phyloP scores from a whole-genome alignment of 1,140 invertebrate species.

The Drosophila auraria region DNA sequence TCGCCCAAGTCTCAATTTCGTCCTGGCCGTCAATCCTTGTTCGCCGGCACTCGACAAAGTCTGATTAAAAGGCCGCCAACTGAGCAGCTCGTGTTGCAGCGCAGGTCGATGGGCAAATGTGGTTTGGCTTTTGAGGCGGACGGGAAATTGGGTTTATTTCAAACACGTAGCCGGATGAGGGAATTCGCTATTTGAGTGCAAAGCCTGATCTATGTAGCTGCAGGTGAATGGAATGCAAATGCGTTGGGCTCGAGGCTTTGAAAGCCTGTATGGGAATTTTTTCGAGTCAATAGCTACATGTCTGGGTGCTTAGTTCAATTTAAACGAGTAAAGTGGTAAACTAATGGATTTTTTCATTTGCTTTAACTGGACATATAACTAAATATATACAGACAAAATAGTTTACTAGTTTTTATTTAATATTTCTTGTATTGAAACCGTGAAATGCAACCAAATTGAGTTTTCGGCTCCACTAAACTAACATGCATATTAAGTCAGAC shows the following conservation, averaged over 20 bases:
- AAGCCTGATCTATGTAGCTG: conserved; percentile 9
- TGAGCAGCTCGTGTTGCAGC: conserved; percentile 25
- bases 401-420: too few species aligned
- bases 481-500: background rate
- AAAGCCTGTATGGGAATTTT: background rate
- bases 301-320: background rate
- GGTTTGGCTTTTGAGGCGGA: conserved; percentile 9
- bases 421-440: background rate
- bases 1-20: background rate
- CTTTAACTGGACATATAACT: too few species aligned
- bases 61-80: conserved; percentile 55
- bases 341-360: background rate
- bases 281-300: conserved; percentile 1
- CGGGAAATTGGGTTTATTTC: conserved; percentile 43
- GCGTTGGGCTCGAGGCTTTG: background rate
- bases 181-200: conserved; percentile 29
- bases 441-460: background rate
- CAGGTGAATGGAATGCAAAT: conserved; percentile 35
- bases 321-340: background rate
- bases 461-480: background rate
- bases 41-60: conserved; percentile 27
- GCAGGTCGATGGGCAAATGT: conserved; percentile 13
- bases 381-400: too few species aligned
- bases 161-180: conserved; percentile 27
- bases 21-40: background rate